A percentile compares a stretch with the other conserved stretches of the same genome.
Evolutionary conservation across 2,113 vertebrate genomes (phyloP).

Genomic region (Peromyscus californicus): DNA sequence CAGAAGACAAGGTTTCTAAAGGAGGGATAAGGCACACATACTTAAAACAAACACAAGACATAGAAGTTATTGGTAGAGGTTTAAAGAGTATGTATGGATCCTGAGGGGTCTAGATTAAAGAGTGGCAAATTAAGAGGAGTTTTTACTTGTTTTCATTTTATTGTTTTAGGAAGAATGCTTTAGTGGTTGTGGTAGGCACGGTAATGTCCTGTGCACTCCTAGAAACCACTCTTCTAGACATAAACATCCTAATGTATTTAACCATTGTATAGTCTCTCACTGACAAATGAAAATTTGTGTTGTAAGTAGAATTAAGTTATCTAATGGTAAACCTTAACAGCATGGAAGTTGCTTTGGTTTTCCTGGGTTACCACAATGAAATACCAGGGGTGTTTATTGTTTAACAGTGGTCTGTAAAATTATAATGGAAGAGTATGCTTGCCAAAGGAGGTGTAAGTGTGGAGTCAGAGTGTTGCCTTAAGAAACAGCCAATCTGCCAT

Average conservation of each 20-base stretch:
- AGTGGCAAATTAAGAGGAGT: background rate
- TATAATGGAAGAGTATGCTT: background rate
- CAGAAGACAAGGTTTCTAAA: background rate
- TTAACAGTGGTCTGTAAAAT: background rate
- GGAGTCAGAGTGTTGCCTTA: background rate
- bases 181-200: background rate
- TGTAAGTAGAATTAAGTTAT: background rate
- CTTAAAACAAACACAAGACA: background rate
- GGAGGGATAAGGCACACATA: background rate
- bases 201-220: background rate
- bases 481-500: background rate
- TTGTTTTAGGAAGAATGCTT: background rate
- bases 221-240: accelerated
- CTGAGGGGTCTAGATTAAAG: background rate
- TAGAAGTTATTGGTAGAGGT: background rate
- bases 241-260: background rate
- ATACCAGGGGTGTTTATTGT: background rate
- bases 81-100: background rate
- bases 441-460: background rate
- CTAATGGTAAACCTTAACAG: background rate
- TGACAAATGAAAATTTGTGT: background rate
- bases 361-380: background rate
- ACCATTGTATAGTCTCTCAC: background rate
- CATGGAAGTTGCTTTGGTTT: background rate
- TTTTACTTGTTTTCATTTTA: background rate